Percentiles rank a stretch among this genome's conserved stretches.
phyloP scores from a whole-genome alignment of 1,140 invertebrate species.

The Dysdera silvatica region DNA sequence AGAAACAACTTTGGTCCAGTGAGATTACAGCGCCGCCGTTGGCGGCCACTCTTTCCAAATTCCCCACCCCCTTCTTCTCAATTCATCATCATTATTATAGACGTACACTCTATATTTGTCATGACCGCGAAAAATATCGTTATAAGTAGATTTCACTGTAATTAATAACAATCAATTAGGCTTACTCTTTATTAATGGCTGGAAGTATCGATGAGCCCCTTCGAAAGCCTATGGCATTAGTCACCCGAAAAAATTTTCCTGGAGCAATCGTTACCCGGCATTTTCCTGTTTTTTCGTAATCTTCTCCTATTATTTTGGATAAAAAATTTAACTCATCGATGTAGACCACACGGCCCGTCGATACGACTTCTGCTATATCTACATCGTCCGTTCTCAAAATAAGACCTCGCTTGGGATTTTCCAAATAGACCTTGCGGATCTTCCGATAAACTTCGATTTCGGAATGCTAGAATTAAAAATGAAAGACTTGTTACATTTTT shows the following conservation, averaged over 20 bases:
- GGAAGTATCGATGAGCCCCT: slow-evolving; percentile 3
- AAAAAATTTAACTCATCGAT: slow-evolving; percentile 17
- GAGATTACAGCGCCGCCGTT: too few species aligned
- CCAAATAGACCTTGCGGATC: background rate
- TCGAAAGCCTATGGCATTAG: slow-evolving; percentile 11
- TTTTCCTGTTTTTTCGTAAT: background rate
- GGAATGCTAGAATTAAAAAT: slow-evolving; percentile 12
- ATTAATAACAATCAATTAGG: too few species aligned
- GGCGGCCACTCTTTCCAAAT: too few species aligned
- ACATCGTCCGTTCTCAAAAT: background rate
- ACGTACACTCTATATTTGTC: too few species aligned
- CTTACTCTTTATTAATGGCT: slow-evolving; percentile 15
- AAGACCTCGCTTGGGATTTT: background rate
- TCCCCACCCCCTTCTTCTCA: too few species aligned
- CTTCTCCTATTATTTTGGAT: background rate
- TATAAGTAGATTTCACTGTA: too few species aligned
- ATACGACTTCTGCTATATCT: slow-evolving; percentile 34
- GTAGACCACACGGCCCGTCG: background rate
- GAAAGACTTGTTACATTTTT: too few species aligned
- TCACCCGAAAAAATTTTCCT: background rate
- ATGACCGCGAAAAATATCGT: too few species aligned
- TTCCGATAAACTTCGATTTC: background rate
- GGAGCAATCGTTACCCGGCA: slow-evolving; percentile 16
- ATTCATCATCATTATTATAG: too few species aligned
- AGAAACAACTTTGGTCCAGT: too few species aligned